Base-by-base conservation (phyloP, 2,888 invertebrate genomes). In the Thereva nobilitata region DNA sequence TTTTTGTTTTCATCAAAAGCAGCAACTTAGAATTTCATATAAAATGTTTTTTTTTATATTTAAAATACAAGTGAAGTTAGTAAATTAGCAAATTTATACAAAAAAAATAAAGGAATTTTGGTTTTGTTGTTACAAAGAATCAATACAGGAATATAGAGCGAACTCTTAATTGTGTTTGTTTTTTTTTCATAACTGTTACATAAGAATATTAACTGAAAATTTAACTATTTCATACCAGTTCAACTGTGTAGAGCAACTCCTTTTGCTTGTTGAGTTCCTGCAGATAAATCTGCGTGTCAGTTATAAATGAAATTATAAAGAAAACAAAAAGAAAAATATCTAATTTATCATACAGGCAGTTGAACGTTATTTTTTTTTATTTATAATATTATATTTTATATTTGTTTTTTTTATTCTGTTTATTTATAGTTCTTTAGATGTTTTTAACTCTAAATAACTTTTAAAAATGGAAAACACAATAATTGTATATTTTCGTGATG, bases 201-300 rank as follows among this genome's bases (percentile, higher is more conserved):
- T 49, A 56, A 59, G 47, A 67, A 61, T 61, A 61, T 50, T 61
- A 50, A 61, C 49, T 40, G 61, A 50, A 61, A 61, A 61, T 61
- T 50, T 61, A 61, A 56, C 54, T 47, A 56, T 80, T 23, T 84
- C 88, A 85, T 88, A 90, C 90, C 89, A 90, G 85, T 86, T 90
- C 90, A 83, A 90, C 89, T 82, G 90, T 89, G 85, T 89, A 87
- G 83, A 90, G 86, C 84, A 90, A 86, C 85, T 90, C 90, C 84
- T 89, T 88, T 84, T 90, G 90, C 84, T 90, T 90, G 85, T 87
- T 92, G 85, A 93, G 89, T 89, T 93, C 93, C 84, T 92, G 90
- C 85, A 89, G 89, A 86, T 90, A 90, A 84, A 91, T 89, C 90
- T 90, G 90, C 85, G 85, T 80, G 79, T 83, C 82, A 77, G 79